A percentile compares a stretch with the other conserved stretches of the same genome.
These are phyloP conservation scores for Cotesia vestalis DNA, from an alignment of 1,140 invertebrate species.

Conservation along the genomic window DNA sequence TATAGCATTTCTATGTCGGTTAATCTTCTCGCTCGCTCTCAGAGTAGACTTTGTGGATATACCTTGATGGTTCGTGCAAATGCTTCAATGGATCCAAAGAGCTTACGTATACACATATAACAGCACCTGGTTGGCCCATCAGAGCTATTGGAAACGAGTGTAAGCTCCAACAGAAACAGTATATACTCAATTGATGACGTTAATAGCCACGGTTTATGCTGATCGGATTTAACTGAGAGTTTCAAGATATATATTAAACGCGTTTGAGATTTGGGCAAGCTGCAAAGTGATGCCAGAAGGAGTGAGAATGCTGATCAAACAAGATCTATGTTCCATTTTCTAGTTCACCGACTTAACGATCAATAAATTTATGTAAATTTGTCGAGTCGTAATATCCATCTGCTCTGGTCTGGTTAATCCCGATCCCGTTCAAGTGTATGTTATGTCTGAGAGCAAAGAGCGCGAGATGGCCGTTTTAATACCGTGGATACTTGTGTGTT, in stretches of 20 bases:
- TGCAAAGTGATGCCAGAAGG: background rate
- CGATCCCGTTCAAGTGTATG: too few species aligned
- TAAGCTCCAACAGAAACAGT: background rate
- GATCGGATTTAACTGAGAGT: constrained; percentile 2
- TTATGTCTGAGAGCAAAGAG: too few species aligned
- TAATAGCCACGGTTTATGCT: constrained; percentile 12
- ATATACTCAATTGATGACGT: constrained; percentile 7
- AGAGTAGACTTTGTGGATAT: too few species aligned
- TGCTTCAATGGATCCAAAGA: too few species aligned
- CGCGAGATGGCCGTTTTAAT: too few species aligned
- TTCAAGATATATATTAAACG: too few species aligned
- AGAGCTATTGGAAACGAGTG: constrained; percentile 3
- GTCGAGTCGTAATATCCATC: background rate
- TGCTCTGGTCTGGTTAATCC: background rate
- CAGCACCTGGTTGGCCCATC: too few species aligned
- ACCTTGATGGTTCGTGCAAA: too few species aligned
- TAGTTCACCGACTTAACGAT: constrained; percentile 7
- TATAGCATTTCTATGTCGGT: background rate
- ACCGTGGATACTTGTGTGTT: too few species aligned
- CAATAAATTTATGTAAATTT: constrained; percentile 11
- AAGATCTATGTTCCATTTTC: constrained; percentile 29
- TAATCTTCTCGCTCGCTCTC: too few species aligned
- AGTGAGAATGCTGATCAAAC: constrained; percentile 36
- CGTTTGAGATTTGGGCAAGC: constrained; percentile 1
- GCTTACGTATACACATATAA: background rate